Evolutionary conservation across 2,797 vertebrate species (phyloP).

Genomic region (Emys orbicularis): DNA sequence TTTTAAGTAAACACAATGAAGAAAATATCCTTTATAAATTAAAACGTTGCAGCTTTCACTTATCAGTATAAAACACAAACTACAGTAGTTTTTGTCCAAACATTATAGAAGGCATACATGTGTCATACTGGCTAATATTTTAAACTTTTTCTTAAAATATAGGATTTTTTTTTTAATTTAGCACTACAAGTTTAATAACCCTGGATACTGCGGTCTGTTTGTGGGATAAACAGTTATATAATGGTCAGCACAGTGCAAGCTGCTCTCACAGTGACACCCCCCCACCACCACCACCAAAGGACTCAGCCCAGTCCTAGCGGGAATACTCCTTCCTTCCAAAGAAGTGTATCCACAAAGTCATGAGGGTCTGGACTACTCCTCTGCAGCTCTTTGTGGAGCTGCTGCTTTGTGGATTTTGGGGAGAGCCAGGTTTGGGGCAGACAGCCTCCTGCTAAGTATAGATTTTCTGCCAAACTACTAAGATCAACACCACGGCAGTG

Average conservation of each 20-base stretch:
- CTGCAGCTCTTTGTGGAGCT: not conserved
- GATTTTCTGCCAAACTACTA: constrained; percentile 36
- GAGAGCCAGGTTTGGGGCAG: constrained; percentile 35
- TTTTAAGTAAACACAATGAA: not conserved
- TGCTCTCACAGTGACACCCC: not conserved
- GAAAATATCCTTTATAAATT: not conserved
- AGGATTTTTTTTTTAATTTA: not conserved
- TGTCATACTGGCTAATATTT: not conserved
- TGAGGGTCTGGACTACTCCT: not conserved
- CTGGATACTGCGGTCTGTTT: not conserved
- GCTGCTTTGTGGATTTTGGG: not conserved
- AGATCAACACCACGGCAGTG: constrained; percentile 35
- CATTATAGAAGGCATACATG: not conserved
- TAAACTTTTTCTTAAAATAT: not conserved
- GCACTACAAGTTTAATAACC: not conserved
- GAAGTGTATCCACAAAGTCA: not conserved
- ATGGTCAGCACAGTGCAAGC: not conserved
- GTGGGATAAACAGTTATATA: not conserved
- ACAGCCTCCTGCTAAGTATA: constrained; percentile 5
- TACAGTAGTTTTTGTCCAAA: not conserved
- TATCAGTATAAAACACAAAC: not conserved
- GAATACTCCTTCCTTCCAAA: not conserved
- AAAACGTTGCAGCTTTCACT: not conserved
- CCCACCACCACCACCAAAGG: not conserved
- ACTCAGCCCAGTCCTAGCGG: not conserved